Base-by-base conservation (phyloP, 37 sponge, comb jelly and placozoan genomes). In the Oscarella lobularis region DNA sequence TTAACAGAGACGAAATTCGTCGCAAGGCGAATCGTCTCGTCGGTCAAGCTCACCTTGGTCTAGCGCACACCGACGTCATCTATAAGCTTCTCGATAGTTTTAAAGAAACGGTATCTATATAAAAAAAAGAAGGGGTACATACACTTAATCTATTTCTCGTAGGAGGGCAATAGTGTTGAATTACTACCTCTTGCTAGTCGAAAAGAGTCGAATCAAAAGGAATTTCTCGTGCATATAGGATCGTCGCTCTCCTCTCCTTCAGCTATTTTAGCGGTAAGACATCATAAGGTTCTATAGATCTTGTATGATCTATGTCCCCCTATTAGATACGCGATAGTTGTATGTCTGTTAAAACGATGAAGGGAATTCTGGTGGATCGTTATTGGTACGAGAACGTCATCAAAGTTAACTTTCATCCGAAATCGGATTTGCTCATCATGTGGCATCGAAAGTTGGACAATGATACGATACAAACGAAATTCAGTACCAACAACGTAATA, bases 301-400 rank as follows among this genome's bases (percentile, higher is more conserved):
- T n/a, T n/a, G n/a, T n/a, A n/a, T n/a, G n/a, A n/a, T n/a, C n/a
- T n/a, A n/a, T n/a, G n/a, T n/a, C n/a, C n/a, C n/a, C n/a, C n/a
- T n/a, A n/a, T n/a, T 48, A 48, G 60, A 20, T 48, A 27, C 14
- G 14, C 60, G 60, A 48, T 20, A 9, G 60, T 48, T 48, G 20
- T 20, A 9, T 48, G 14, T 20, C 20, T 48, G 14, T 48, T 27
- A 48, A 48, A 20, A 48, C 14, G 9, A 48, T 48, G 20, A 48
- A 48, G 20, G 14, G 60, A 27, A 48, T 20, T 48, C 60, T 48
- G 9, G 14, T 48, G 9, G 60, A 48, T 27, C 60, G 60, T 48
- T 20, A 48, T 48, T 48, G 60, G 60, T 68, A 68, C 33, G 71
- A 68, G 31, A 20, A 68, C 71, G 33, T 68, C 6, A 14, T 68